phyloP scores from a whole-genome alignment of 2,113 vertebrate genomes.

The Eulacestoma nigropectus region DNA sequence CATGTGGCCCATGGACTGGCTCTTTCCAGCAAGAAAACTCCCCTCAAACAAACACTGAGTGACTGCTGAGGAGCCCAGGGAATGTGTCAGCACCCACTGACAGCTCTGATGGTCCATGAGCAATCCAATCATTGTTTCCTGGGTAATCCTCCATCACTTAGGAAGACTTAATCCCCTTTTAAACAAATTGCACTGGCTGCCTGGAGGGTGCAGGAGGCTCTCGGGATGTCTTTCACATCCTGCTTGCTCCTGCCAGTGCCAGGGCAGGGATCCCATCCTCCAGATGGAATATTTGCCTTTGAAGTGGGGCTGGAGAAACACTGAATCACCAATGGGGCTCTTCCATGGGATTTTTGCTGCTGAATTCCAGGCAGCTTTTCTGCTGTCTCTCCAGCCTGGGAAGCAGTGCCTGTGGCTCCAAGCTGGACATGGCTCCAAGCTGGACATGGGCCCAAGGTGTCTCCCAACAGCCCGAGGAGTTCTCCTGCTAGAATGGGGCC shows the following conservation, averaged over 20 bases:
- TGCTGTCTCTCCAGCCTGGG: background rate
- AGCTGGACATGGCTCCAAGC: background rate
- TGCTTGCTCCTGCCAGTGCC: background rate
- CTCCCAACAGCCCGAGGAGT: rapidly evolving
- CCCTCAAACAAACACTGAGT: background rate
- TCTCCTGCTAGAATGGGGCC: background rate
- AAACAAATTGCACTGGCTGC: background rate
- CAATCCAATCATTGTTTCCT: background rate
- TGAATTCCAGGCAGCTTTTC: background rate
- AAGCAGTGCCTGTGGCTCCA: background rate
- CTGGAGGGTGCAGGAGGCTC: background rate
- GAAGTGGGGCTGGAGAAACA: background rate
- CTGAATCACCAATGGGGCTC: background rate
- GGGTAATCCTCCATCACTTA: background rate
- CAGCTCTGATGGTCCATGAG: background rate
- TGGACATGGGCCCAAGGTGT: rapidly evolving
- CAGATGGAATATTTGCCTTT: background rate
- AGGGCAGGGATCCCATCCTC: rapidly evolving
- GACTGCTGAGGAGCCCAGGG: background rate
- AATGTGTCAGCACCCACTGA: background rate
- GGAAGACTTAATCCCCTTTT: slow-evolving; percentile 28
- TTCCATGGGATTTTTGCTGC: background rate
- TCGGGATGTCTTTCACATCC: background rate
- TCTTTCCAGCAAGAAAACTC: background rate
- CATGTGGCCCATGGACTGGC: background rate